Evolutionary conservation across 2,888 invertebrate genomes (phyloP).

Genomic region (Holacanthella duospinosa): DNA sequence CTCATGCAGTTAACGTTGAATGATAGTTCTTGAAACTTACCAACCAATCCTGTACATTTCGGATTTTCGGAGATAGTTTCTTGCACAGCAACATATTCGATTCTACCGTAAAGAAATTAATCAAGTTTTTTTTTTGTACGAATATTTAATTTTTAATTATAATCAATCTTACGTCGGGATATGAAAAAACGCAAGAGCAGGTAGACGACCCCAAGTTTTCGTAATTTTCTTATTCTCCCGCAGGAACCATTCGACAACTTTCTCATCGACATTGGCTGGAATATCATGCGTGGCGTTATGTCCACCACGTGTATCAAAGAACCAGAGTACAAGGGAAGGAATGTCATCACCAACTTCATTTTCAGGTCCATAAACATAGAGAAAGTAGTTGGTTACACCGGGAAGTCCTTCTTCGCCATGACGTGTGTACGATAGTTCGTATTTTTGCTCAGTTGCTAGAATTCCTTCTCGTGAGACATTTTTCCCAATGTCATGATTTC

Average conservation of each 20-base stretch:
- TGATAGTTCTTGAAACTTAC: neutral
- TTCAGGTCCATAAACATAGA: slow-evolving; percentile 20
- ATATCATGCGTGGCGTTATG: slow-evolving; percentile 21
- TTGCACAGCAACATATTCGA: slow-evolving; percentile 13
- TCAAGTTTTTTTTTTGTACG: neutral
- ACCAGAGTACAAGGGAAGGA: slow-evolving; percentile 23
- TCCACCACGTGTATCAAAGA: slow-evolving; percentile 27
- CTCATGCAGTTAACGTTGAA: too few relatives aligned
- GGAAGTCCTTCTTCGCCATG: slow-evolving; percentile 20
- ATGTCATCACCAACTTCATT: neutral
- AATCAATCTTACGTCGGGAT: slow-evolving; percentile 21
- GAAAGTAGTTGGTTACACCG: slow-evolving; percentile 23
- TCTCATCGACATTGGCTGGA: slow-evolving; percentile 24
- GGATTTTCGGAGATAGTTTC: neutral
- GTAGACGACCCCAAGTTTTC: slow-evolving; percentile 19
- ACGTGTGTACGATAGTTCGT: slow-evolving; percentile 19
- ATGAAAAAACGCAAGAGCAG: slow-evolving; percentile 25
- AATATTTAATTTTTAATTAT: neutral
- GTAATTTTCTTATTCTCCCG: slow-evolving; percentile 12
- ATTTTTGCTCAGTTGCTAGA: slow-evolving; percentile 22
- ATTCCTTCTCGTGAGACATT: slow-evolving; percentile 23
- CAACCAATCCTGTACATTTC: neutral
- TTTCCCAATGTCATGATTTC: slow-evolving; percentile 27
- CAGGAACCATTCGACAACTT: slow-evolving; percentile 26
- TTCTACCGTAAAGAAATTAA: neutral